Evolutionary conservation across 2,888 invertebrate species (phyloP), one percentile per base, ranked within the genome.

Genomic region (Galeopsomyia nigrocyanea): DNA sequence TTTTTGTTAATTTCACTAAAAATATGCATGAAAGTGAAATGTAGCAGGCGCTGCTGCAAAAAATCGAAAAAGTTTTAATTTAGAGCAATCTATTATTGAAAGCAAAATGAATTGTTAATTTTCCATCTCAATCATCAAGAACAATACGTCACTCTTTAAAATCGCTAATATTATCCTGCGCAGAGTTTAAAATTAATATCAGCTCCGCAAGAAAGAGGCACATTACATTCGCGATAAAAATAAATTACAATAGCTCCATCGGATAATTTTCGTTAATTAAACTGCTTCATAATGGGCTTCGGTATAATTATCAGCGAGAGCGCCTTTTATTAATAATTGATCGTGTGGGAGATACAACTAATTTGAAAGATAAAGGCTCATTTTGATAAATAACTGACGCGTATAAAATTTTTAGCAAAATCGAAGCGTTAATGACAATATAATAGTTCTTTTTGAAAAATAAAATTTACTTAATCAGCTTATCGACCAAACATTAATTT

Each of bases 301-400:
- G 14, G 17, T 68, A 68, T 64, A 19, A 63, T 68, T 58, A 55
- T 47, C 53, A 72, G 57, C 53, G 53, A 47, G 62, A 62, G 31
- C 14, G 58, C 2, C 60, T 57, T 62, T 39, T 10, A 67, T 57
- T 50, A 57, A 50, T 67, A 31, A 22, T 56, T 46, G 39, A 2
- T 2, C 47, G 19, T 39, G 17, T 9, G 17, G 17, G 39, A 57
- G 19, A 14, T 14, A n/a, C 39, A 51, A 56, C 62, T 62, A 51
- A 63, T 63, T 63, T 56, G 17, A 72, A 58, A 63, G 62, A 26
- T 51, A 14, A 53, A 68, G 53, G 46, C 39, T 39, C 7, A 39
- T 68, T 67, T 51, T 22, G 22, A 3, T 19, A 47, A 53, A 26
- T 19, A 55, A 17, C 16, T 13, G n/a, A 6, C 22, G 22, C 51